Evolutionary conservation across 2,113 vertebrate species (phyloP).

Genomic region (Willisornis vidua): DNA sequence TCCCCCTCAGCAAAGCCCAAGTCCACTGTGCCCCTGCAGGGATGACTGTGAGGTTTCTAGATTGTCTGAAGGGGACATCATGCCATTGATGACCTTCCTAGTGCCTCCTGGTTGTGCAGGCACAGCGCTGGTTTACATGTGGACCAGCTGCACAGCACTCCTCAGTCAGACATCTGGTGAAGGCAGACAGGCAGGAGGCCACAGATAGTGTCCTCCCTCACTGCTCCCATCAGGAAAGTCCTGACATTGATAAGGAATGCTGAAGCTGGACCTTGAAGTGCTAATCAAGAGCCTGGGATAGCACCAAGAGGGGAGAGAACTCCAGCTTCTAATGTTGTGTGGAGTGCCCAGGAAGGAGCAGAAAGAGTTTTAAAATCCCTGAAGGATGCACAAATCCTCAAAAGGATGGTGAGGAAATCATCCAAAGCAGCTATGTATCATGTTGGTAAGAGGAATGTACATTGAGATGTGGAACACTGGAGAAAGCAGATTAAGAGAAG

Average conservation of each 20-base stretch:
- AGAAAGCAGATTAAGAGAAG: neutral
- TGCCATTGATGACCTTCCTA: neutral
- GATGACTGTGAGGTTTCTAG: neutral
- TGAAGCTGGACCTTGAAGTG: neutral
- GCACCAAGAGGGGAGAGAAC: neutral
- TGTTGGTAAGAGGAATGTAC: neutral
- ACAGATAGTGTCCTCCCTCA: neutral
- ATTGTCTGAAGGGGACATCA: neutral
- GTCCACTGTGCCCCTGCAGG: accelerated
- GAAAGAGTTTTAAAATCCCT: neutral
- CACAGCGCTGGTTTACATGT: neutral
- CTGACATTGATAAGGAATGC: neutral
- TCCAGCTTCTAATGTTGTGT: neutral
- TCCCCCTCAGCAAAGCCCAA: neutral
- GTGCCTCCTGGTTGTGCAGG: neutral
- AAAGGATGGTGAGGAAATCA: neutral
- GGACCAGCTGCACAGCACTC: neutral
- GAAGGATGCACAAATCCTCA: neutral
- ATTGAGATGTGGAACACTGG: neutral
- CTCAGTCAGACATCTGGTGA: neutral
- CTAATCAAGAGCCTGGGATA: neutral
- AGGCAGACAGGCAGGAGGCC: neutral
- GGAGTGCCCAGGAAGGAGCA: neutral
- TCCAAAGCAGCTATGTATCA: neutral
- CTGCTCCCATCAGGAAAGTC: neutral